Evolutionary conservation across 2,113 vertebrate species (phyloP), one percentile per base, ranked within the genome.

Genomic region (Nycticebus coucang): DNA sequence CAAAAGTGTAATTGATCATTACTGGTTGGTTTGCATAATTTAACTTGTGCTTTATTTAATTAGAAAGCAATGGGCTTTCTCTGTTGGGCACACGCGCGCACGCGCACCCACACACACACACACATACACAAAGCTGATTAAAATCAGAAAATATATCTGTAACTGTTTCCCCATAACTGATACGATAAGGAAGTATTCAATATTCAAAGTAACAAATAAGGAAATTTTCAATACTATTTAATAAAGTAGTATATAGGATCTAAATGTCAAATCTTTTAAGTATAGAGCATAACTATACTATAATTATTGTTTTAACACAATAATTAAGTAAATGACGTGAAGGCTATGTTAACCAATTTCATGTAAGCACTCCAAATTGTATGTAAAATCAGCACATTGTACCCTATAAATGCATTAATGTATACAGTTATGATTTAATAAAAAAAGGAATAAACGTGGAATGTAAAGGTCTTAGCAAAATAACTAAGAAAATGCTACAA

Each of bases 71-170:
- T 33, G 37, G 64, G 37, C 66, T 59, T 94, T 87, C 64, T 15
- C 79, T 84, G 1, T 26, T n/a, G 15, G 41, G 45, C 10, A 10
- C 8, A 45, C 45, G 45, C 5, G n/a, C n/a, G n/a, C n/a, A n/a
- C n/a, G n/a, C n/a, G n/a, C n/a, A n/a, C n/a, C n/a, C n/a, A n/a
- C n/a, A n/a, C n/a, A n/a, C n/a, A n/a, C n/a, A 8, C 45, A 50
- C 45, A 50, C 45, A 50, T 6, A 28, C 45, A 35, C 83, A 71
- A 78, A 26, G 12, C 7, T 71, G 33, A 74, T 55, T 81, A 75
- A 85, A 95, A 87, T 87, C 55, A 82, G 72, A 93, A 62, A 28
- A 77, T 68, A 81, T 33, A 87, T 57, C 53, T 75, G 5, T n/a
- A 57, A 50, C 60, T 35, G 53, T 83, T 78, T 91, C 57, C 53